phyloP scores from a whole-genome alignment of 1,140 invertebrate species.

The Penaeus vannamei region DNA sequence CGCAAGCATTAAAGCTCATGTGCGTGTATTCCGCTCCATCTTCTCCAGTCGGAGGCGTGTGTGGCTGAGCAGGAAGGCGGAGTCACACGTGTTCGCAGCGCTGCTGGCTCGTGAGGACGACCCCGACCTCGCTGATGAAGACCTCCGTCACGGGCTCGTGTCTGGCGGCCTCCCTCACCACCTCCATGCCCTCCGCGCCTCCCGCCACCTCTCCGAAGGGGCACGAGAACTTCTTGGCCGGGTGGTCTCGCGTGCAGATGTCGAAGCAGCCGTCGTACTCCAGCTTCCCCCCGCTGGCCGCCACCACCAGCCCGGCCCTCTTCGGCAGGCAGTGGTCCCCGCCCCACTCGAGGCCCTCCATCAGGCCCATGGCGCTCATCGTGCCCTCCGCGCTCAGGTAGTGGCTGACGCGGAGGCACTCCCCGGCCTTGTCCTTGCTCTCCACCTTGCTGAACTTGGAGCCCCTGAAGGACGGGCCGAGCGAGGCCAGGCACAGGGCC shows the following conservation, averaged over 20 bases:
- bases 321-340: background rate
- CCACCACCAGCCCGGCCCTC: conserved; percentile 8
- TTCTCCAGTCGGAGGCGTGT: too few relatives aligned
- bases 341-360: conserved; percentile 6
- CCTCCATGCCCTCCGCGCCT: background rate
- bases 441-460: conserved; percentile 5
- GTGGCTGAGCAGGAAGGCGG: background rate
- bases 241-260: background rate
- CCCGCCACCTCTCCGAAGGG: background rate
- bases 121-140: background rate
- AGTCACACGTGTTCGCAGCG: background rate
- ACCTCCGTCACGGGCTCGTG: background rate
- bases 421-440: conserved; percentile 13
- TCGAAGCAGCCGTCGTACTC: conserved; percentile 20
- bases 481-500: background rate
- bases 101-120: background rate
- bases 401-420: conserved; percentile 10
- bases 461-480: conserved; percentile 8
- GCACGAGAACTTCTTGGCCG: conserved; percentile 21
- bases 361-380: background rate
- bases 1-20: too few relatives aligned
- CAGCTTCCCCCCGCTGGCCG: background rate
- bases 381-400: background rate
- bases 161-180: background rate
- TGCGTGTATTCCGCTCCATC: too few relatives aligned